phyloP scores from a whole-genome alignment of 2,797 vertebrate species.

The Megalops cyprinoides region DNA sequence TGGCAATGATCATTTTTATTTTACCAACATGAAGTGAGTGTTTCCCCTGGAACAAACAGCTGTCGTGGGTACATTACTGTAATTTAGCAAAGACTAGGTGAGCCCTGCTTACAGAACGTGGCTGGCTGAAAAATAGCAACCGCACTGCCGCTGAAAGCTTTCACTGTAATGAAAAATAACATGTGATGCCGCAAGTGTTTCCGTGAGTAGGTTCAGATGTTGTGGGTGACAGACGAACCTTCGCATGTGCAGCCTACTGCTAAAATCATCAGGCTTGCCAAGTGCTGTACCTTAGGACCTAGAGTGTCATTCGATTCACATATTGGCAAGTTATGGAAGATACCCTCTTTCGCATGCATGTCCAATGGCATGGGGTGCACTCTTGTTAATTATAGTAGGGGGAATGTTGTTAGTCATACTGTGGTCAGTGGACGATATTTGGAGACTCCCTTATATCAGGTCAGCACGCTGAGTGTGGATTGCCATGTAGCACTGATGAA shows the following conservation, averaged over 20 bases:
- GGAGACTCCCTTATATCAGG: no score
- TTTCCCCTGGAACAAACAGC: constrained; percentile 91
- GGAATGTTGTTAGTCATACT: no score
- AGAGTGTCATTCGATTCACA: background rate
- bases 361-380: no score
- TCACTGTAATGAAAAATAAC: background rate
- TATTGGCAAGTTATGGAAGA: no score
- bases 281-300: background rate
- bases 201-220: background rate
- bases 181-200: background rate
- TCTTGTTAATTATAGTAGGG: no score
- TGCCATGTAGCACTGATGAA: background rate
- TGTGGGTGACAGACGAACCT: background rate
- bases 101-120: constrained; percentile 76
- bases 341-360: no score
- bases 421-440: no score
- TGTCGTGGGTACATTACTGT: constrained; percentile 88
- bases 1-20: constrained; percentile 97
- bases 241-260: background rate
- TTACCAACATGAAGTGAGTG: constrained; percentile 87
- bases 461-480: no score
- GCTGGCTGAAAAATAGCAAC: constrained; percentile 49
- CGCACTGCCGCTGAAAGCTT: background rate
- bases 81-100: constrained; percentile 81
- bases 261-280: background rate